Evolutionary conservation across 2,113 vertebrate species (phyloP).

Genomic region (Limanda limanda): DNA sequence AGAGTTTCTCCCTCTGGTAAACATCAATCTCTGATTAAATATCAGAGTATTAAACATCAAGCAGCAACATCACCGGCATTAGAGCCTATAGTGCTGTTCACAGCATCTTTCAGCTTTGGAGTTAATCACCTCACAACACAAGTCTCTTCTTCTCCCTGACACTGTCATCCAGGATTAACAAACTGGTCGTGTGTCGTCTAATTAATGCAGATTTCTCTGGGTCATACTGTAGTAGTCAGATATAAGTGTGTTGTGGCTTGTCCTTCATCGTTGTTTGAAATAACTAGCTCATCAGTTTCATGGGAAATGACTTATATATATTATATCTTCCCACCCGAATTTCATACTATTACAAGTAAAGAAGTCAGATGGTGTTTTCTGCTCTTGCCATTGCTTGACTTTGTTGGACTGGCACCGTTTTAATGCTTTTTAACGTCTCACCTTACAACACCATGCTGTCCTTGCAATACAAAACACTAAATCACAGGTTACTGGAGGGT

Average conservation of each 20-base stretch:
- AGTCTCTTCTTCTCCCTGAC: slow-evolving; percentile 64
- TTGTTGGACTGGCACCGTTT: too few relatives aligned
- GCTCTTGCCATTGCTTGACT: too few relatives aligned
- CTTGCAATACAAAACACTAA: too few relatives aligned
- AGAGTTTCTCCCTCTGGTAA: slow-evolving; percentile 60
- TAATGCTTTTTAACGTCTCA: too few relatives aligned
- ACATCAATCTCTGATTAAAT: slow-evolving; percentile 70
- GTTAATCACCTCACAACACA: slow-evolving; percentile 78
- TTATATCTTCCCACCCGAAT: background rate
- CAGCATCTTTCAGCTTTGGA: slow-evolving; percentile 73
- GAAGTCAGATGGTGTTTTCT: too few relatives aligned
- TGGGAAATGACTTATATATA: too few relatives aligned
- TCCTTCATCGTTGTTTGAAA: slow-evolving; percentile 70
- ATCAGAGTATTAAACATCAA: slow-evolving; percentile 69
- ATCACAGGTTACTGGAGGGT: too few relatives aligned
- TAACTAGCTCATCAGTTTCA: slow-evolving; percentile 57
- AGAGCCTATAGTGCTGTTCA: slow-evolving; percentile 66
- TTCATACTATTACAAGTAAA: background rate
- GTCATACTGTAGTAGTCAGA: slow-evolving; percentile 59
- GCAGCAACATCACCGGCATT: slow-evolving; percentile 57
- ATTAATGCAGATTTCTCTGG: slow-evolving; percentile 73
- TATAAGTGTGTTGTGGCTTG: slow-evolving; percentile 73
- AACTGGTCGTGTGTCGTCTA: slow-evolving; percentile 59
- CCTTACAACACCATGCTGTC: too few relatives aligned
- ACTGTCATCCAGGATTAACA: slow-evolving; percentile 72